Evolutionary conservation across 2,113 vertebrate species (phyloP).

Genomic region (Otus sunia): DNA sequence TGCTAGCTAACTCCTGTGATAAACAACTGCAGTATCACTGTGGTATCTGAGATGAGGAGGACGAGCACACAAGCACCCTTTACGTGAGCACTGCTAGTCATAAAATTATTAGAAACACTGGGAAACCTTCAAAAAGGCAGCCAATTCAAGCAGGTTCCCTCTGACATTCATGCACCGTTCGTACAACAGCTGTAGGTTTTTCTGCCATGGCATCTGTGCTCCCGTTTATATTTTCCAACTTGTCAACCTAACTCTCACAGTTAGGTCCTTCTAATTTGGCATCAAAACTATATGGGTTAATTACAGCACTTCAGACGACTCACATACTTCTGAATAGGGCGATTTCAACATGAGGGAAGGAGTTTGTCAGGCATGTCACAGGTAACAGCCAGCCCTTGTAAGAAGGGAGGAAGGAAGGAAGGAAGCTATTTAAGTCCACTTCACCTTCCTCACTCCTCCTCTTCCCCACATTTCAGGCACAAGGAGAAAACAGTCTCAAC

Average conservation of each 20-base stretch:
- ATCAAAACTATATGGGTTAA: neutral
- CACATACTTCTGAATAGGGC: accelerated
- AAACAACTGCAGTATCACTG: neutral
- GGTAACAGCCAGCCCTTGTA: neutral
- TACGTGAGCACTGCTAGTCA: neutral
- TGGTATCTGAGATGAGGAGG: neutral
- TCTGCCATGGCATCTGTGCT: neutral
- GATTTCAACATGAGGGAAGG: neutral
- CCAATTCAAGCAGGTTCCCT: neutral
- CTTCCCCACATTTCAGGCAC: neutral
- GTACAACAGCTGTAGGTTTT: neutral
- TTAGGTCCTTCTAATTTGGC: neutral
- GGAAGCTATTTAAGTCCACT: neutral
- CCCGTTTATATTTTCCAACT: neutral
- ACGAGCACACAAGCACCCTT: neutral
- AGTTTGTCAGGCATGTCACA: neutral
- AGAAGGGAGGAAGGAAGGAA: neutral
- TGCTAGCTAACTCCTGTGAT: neutral
- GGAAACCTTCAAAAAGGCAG: neutral
- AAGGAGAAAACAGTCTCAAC: neutral
- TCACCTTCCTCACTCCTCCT: neutral
- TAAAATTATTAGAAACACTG: neutral
- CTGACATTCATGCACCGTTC: neutral
- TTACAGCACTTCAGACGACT: neutral
- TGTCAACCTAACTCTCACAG: neutral